Evolutionary conservation across 1,140 invertebrate genomes (phyloP).

Genomic region (Dreissena polymorpha): DNA sequence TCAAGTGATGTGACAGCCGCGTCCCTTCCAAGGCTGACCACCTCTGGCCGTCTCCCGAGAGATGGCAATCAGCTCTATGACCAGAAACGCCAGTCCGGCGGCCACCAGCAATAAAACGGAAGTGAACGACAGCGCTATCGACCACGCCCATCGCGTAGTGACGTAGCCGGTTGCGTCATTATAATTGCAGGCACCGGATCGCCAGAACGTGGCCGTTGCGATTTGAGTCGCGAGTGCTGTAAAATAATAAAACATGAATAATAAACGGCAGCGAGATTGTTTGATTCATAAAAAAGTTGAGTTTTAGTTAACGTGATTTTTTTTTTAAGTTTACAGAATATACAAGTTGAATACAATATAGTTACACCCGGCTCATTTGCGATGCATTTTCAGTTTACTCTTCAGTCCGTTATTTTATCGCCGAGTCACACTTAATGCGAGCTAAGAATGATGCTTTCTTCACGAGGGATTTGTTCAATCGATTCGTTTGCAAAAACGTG

Average conservation of each 20-base stretch:
- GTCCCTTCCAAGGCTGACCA: not conserved
- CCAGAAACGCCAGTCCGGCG: not conserved
- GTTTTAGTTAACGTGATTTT: no score
- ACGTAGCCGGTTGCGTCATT: not conserved
- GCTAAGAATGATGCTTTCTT: no score
- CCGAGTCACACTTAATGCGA: no score
- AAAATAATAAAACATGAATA: not conserved
- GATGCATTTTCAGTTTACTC: no score
- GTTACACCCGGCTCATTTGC: no score
- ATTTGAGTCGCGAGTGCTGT: slow-evolving; percentile 1
- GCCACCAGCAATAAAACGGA: not conserved
- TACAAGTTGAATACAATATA: no score
- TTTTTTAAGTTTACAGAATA: no score
- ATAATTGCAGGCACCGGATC: not conserved
- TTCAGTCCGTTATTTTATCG: no score
- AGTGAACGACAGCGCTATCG: not conserved
- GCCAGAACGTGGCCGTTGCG: not conserved
- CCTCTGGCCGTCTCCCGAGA: not conserved
- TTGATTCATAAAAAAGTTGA: no score
- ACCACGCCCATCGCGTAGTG: not conserved
- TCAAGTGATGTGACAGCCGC: not conserved
- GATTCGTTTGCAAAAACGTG: no score
- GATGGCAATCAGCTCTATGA: not conserved
- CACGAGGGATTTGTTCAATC: no score
- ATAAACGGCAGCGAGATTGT: no score